These are phyloP conservation scores for Cinara cedri DNA, from an alignment of 2,888 invertebrate species.

Conservation along the genomic window DNA sequence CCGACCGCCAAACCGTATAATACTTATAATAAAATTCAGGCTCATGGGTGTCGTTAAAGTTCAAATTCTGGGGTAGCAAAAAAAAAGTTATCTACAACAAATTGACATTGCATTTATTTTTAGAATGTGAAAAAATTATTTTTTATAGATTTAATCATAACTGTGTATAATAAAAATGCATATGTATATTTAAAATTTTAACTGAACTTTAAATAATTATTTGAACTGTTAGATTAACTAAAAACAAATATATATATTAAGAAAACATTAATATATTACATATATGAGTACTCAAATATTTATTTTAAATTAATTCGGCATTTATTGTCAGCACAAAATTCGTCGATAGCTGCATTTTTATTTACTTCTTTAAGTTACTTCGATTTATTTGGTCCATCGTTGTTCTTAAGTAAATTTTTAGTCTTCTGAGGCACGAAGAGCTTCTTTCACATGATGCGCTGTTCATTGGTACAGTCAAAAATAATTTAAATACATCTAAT, in stretches of 20 bases:
- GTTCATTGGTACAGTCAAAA: too few relatives aligned
- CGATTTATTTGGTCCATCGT: slow-evolving; percentile 11
- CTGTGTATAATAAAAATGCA: slow-evolving; percentile 13
- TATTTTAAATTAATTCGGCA: slow-evolving; percentile 1
- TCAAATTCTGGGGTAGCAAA: not conserved
- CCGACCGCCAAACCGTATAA: too few relatives aligned
- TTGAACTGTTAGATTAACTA: not conserved
- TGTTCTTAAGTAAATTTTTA: slow-evolving; percentile 16
- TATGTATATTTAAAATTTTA: not conserved
- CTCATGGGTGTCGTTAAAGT: not conserved
- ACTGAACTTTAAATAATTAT: not conserved
- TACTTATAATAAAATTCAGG: too few relatives aligned
- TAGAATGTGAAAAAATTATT: slow-evolving; percentile 12
- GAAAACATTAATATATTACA: slow-evolving; percentile 2
- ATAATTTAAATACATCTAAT: too few relatives aligned
- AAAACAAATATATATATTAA: slow-evolving; percentile 6
- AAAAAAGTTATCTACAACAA: not conserved
- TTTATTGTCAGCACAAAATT: slow-evolving; percentile 9
- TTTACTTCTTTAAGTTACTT: slow-evolving; percentile 11
- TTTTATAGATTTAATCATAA: slow-evolving; percentile 7
- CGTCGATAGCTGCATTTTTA: slow-evolving; percentile 22
- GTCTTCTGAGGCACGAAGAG: too few relatives aligned
- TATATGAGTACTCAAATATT: too few relatives aligned
- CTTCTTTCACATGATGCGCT: too few relatives aligned
- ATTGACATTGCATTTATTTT: not conserved